phyloP scores from a whole-genome alignment of 2,797 vertebrate species.

The Alexandromys oeconomus region DNA sequence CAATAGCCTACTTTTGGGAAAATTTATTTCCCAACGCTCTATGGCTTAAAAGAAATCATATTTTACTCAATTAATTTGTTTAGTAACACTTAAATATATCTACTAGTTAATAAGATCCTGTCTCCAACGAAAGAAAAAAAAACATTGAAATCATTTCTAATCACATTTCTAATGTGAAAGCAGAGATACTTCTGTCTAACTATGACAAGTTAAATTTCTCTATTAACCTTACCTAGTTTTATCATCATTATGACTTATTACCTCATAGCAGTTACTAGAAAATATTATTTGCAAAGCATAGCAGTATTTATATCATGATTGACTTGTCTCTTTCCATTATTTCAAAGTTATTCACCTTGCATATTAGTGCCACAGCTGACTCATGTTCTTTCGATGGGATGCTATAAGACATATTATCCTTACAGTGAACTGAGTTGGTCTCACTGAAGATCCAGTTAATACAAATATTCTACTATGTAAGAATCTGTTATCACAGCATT shows the following conservation, averaged over 20 bases:
- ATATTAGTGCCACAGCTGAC: neutral
- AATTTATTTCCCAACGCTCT: accelerated
- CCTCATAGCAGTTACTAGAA: neutral
- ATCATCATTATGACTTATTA: neutral
- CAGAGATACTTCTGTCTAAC: neutral
- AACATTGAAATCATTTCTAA: neutral
- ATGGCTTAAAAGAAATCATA: neutral
- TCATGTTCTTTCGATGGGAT: slow-evolving; percentile 8
- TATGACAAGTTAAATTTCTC: slow-evolving; percentile 36
- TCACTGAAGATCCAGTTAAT: neutral
- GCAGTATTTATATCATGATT: neutral
- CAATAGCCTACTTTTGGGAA: neutral
- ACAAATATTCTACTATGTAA: slow-evolving; percentile 1
- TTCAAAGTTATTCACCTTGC: slow-evolving; percentile 23
- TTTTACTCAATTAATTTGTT: neutral
- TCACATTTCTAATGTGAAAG: neutral
- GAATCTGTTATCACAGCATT: neutral
- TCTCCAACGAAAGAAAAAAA: neutral
- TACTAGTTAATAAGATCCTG: neutral
- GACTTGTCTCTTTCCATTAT: neutral
- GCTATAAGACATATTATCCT: neutral
- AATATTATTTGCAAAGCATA: neutral
- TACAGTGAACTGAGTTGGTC: neutral
- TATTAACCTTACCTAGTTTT: slow-evolving; percentile 17
- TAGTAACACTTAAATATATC: neutral